Conservation (phyloP, 2,888 invertebrate genomes). For the Liopterus haemorrhoidalis region DNA sequence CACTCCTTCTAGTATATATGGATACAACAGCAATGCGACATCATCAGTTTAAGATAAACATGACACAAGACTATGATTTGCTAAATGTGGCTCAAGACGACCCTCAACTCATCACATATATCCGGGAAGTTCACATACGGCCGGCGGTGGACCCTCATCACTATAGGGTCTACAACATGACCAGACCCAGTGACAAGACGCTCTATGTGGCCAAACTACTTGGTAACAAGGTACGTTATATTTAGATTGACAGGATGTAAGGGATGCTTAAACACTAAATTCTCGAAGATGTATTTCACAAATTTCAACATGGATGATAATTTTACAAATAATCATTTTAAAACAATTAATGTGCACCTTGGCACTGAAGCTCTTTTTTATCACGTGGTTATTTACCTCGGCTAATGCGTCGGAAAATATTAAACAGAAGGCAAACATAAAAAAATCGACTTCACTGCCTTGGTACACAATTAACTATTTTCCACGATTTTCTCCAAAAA, state of each 20-base stretch:
- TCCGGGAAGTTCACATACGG: conserved; percentile 63
- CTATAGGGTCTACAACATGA: conserved; percentile 40
- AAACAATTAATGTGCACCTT: too few relatives aligned
- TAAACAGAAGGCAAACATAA: too few relatives aligned
- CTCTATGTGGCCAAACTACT: conserved; percentile 46
- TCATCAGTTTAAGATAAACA: conserved; percentile 72
- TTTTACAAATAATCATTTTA: conserved; percentile 10
- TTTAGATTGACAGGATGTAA: conserved; percentile 40
- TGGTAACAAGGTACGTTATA: conserved; percentile 47
- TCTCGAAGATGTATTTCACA: conserved; percentile 29
- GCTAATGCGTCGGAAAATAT: too few relatives aligned
- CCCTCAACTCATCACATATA: conserved; percentile 66
- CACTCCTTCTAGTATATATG: conserved; percentile 71
- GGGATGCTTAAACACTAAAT: conserved; percentile 37
- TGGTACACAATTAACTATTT: too few relatives aligned
- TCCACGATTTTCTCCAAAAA: too few relatives aligned
- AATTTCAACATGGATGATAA: conserved; percentile 3
- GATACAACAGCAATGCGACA: conserved; percentile 69
- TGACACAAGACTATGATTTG: conserved; percentile 73
- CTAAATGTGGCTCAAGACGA: conserved; percentile 69
- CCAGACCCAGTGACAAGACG: conserved; percentile 47
- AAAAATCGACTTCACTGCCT: too few relatives aligned
- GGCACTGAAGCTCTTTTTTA: too few relatives aligned
- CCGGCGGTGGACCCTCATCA: conserved; percentile 46
- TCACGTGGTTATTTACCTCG: too few relatives aligned